These are phyloP conservation scores for Apostichopus parvimensis DNA, from an alignment of 35 echinoderm and acorn worm species.

Conservation along the genomic window DNA sequence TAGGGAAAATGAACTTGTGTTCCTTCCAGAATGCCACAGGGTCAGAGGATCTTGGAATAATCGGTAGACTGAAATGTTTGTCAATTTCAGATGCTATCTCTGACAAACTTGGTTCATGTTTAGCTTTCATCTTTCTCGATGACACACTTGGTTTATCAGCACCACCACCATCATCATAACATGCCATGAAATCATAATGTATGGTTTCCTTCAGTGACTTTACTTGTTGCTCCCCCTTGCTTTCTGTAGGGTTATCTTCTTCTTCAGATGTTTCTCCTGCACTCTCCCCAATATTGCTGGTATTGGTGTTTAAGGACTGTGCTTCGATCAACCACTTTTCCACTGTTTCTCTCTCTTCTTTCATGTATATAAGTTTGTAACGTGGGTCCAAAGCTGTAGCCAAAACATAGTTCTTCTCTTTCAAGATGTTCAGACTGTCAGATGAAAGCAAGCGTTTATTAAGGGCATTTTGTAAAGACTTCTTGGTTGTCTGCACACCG, in stretches of 20 bases:
- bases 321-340: conserved; percentile 9
- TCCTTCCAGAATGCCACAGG: too few relatives aligned
- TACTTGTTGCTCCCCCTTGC: background rate
- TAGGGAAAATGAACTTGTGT: too few relatives aligned
- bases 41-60: conserved; percentile 32
- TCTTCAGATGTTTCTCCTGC: background rate
- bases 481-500: conserved; percentile 31
- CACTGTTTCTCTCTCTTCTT: conserved; percentile 17
- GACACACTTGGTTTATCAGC: too few relatives aligned
- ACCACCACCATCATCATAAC: background rate
- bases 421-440: background rate
- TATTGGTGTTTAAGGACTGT: background rate
- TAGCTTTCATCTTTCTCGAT: too few relatives aligned
- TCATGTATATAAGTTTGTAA: conserved; percentile 12
- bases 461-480: conserved; percentile 26
- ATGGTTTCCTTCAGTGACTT: background rate
- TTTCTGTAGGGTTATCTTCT: background rate
- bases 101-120: background rate
- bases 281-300: background rate
- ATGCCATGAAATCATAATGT: background rate
- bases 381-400: conserved; percentile 17
- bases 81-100: background rate
- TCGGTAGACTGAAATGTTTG: background rate
- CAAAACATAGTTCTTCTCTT: conserved; percentile 33
- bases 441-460: conserved; percentile 12